These are phyloP conservation scores for Mellivora capensis DNA, from an alignment of 2,113 vertebrate genomes.

Conservation along the genomic window DNA sequence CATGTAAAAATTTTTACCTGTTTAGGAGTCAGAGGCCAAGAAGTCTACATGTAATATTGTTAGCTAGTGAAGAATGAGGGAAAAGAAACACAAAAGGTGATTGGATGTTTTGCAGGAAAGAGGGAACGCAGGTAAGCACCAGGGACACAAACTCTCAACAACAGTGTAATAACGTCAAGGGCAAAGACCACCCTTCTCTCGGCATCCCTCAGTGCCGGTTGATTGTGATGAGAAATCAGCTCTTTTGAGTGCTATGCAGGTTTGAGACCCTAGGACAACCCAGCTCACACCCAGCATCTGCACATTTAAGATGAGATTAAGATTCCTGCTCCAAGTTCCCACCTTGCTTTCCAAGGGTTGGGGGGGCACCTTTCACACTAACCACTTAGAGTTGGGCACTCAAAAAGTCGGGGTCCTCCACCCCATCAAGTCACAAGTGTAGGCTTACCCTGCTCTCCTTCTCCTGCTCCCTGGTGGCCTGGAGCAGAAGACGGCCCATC, in stretches of 20 bases:
- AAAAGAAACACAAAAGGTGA: background rate
- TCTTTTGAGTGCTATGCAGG: background rate
- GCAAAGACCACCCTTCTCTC: background rate
- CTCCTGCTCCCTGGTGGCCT: background rate
- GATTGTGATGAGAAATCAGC: background rate
- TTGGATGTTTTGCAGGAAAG: background rate
- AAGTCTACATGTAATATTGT: no score
- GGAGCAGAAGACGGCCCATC: no score
- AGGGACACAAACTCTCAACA: background rate
- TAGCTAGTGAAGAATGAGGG: background rate
- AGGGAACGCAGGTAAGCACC: background rate
- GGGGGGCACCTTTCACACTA: background rate
- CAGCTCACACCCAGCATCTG: background rate
- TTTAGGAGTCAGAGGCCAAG: background rate
- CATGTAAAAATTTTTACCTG: background rate
- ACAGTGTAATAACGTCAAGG: background rate
- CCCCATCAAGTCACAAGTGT: background rate
- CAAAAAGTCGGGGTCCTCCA: background rate
- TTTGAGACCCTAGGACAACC: background rate
- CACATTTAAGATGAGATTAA: background rate
- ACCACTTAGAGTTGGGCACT: background rate
- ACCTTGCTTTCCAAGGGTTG: background rate
- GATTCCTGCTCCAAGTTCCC: background rate
- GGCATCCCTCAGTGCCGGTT: background rate
- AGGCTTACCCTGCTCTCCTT: background rate